phyloP scores from a whole-genome alignment of 2,888 invertebrate genomes.

The Stegana nigrithorax region DNA sequence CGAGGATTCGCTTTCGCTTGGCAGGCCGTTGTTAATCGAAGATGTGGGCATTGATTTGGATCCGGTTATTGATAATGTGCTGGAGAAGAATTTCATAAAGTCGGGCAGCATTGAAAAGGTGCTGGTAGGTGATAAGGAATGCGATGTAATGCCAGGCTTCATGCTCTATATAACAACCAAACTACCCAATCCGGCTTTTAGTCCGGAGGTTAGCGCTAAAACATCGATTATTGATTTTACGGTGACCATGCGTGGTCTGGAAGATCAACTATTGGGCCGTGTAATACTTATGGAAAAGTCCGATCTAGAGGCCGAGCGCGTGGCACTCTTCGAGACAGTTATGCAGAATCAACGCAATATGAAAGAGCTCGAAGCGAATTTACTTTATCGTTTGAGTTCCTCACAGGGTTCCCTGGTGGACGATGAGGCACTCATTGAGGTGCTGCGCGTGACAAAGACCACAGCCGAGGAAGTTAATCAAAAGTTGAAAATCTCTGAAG shows the following conservation, averaged over 20 bases:
- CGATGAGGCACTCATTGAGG: constrained; percentile 93
- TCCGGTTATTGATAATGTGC: constrained; percentile 94
- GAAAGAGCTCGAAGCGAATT: constrained; percentile 94
- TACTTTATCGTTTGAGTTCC: constrained; percentile 90
- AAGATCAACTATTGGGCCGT: constrained; percentile 92
- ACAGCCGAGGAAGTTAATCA: constrained; percentile 96
- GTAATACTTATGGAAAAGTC: constrained; percentile 97
- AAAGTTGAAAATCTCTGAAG: constrained; percentile 90
- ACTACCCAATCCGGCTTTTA: constrained; percentile 94
- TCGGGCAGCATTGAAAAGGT: constrained; percentile 96
- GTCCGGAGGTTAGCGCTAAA: constrained; percentile 96
- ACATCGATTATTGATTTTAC: constrained; percentile 98
- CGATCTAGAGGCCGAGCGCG: constrained; percentile 93
- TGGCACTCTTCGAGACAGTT: constrained; percentile 92
- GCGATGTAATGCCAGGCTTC: constrained; percentile 95
- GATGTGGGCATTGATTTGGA: constrained; percentile 95
- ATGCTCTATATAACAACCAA: constrained; percentile 97
- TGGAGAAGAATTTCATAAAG: constrained; percentile 98
- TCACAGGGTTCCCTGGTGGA: constrained; percentile 95
- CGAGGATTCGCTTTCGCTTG: constrained; percentile 88
- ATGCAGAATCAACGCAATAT: constrained; percentile 96
- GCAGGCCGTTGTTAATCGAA: constrained; percentile 91
- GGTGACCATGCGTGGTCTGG: constrained; percentile 95
- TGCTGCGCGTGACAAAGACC: constrained; percentile 85
- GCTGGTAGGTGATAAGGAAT: constrained; percentile 94